Evolutionary conservation across 2,888 invertebrate genomes (phyloP).

Genomic region (Pollenia amentaria): DNA sequence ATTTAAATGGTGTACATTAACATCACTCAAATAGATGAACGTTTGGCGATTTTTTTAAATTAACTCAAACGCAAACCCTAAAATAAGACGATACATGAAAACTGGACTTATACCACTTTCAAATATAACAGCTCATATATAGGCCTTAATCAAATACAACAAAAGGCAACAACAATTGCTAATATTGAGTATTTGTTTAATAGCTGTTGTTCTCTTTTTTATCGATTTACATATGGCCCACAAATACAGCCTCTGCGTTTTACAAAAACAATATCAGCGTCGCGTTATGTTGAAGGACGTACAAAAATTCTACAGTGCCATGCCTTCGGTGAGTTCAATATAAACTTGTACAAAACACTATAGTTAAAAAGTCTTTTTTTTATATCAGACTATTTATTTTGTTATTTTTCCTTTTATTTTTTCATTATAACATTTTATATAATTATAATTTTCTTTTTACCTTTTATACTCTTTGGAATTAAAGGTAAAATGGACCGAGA

Average conservation of each 20-base stretch:
- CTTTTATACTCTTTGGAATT: slow-evolving; percentile 13
- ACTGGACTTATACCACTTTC: too few relatives aligned
- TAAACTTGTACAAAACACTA: neutral
- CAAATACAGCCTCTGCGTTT: slow-evolving; percentile 92
- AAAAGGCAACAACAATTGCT: slow-evolving; percentile 4
- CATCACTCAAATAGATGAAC: too few relatives aligned
- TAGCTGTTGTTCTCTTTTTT: slow-evolving; percentile 29
- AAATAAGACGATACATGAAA: too few relatives aligned
- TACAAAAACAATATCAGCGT: slow-evolving; percentile 93
- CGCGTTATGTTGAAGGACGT: slow-evolving; percentile 93
- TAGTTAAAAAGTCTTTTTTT: neutral
- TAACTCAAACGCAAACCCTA: too few relatives aligned
- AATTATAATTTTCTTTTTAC: neutral
- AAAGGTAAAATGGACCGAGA: slow-evolving; percentile 20
- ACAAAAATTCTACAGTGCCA: slow-evolving; percentile 97
- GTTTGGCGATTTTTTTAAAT: too few relatives aligned
- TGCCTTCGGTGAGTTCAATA: slow-evolving; percentile 90
- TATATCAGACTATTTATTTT: slow-evolving; percentile 1
- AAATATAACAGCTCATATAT: too few relatives aligned
- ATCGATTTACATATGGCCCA: slow-evolving; percentile 78
- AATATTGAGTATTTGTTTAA: slow-evolving; percentile 50
- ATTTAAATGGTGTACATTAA: too few relatives aligned
- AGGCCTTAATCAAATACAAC: slow-evolving; percentile 31
- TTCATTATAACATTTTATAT: neutral
- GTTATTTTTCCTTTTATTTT: neutral